phyloP scores from a whole-genome alignment of 2,888 invertebrate genomes.

The Ichneumon xanthorius region DNA sequence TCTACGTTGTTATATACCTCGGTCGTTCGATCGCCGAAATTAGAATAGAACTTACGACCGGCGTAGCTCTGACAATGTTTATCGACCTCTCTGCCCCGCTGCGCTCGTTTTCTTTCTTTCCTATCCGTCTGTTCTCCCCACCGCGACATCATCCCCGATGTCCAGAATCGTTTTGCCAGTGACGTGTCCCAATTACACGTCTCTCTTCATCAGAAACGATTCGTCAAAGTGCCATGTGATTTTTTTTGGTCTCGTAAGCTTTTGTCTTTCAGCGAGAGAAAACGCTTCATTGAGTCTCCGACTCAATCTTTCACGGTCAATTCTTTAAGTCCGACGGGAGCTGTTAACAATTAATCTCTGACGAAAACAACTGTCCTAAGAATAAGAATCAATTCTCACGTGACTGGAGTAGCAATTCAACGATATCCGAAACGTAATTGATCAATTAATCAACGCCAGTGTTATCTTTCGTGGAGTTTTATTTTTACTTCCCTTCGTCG shows the following conservation, averaged over 20 bases:
- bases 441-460: neutral
- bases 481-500: neutral
- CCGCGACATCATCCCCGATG: neutral
- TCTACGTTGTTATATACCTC: neutral
- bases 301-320: neutral
- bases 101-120: neutral
- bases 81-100: slow-evolving; percentile 7
- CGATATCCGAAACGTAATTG: neutral
- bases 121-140: neutral
- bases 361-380: neutral
- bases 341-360: neutral
- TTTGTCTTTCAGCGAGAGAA: slow-evolving; percentile 8
- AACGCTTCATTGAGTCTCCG: neutral
- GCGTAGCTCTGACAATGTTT: slow-evolving; percentile 17
- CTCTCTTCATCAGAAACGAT: neutral
- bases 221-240: slow-evolving; percentile 20
- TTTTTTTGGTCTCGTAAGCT: neutral
- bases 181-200: slow-evolving; percentile 15
- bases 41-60: neutral
- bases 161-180: slow-evolving; percentile 18
- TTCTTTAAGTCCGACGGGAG: neutral
- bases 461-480: neutral
- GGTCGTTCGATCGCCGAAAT: neutral
- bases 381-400: neutral
- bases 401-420: neutral